Evolutionary conservation across 1,140 invertebrate species (phyloP).

Genomic region (Frieseomelitta varia): DNA sequence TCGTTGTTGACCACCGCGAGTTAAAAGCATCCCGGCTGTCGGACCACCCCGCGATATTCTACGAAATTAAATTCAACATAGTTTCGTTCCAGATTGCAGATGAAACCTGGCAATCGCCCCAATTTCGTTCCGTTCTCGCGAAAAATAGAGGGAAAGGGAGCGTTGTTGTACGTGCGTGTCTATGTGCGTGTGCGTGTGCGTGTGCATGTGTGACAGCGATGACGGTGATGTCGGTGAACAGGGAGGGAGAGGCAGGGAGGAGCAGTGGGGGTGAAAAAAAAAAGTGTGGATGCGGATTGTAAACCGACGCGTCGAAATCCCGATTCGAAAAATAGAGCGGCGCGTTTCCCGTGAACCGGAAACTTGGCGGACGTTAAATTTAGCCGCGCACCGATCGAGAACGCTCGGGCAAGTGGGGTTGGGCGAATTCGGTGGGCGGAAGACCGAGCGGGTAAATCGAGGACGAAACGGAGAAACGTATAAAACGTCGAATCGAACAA

Average conservation of each 20-base stretch:
- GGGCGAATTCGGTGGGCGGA: not conserved
- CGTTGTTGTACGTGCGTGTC: not conserved
- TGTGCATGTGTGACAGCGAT: not conserved
- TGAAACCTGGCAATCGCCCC: slow-evolving; percentile 41
- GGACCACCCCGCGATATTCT: not conserved
- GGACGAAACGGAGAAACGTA: slow-evolving; percentile 19
- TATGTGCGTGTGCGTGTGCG: not conserved
- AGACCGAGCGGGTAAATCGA: not conserved
- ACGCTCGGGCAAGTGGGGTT: not conserved
- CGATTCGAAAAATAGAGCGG: slow-evolving; percentile 44
- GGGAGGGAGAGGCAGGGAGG: not conserved
- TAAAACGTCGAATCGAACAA: slow-evolving; percentile 38
- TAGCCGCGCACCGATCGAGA: slow-evolving; percentile 32
- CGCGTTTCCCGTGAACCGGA: slow-evolving; percentile 38
- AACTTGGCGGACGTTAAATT: slow-evolving; percentile 52
- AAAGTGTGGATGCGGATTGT: slow-evolving; percentile 3
- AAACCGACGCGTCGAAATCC: slow-evolving; percentile 41
- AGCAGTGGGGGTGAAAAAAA: not conserved
- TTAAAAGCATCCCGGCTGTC: not conserved
- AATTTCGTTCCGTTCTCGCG: slow-evolving; percentile 31
- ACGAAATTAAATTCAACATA: slow-evolving; percentile 37
- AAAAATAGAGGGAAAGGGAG: slow-evolving; percentile 12
- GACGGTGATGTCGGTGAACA: not conserved
- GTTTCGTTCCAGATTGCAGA: slow-evolving; percentile 34
- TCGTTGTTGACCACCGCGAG: not conserved